Percentiles rank a stretch among this genome's conserved stretches.
Evolutionary conservation across 2,797 vertebrate genomes (phyloP).

Genomic region (Champsocephalus esox): DNA sequence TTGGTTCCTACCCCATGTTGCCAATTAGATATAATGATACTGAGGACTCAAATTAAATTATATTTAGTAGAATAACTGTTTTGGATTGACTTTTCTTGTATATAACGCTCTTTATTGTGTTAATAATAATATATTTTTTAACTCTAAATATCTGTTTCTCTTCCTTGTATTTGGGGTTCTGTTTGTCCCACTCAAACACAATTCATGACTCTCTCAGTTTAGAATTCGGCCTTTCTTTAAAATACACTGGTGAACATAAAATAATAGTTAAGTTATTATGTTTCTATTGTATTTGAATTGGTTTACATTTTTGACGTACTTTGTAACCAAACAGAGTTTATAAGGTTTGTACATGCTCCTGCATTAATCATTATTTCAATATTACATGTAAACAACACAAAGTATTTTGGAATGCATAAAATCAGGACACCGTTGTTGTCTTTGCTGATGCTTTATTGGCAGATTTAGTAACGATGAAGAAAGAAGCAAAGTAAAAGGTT

Average conservation of each 20-base stretch:
- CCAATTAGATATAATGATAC: too few relatives aligned
- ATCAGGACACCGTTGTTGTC: constrained; percentile 3
- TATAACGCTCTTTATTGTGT: background rate
- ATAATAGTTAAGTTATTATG: background rate
- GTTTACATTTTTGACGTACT: background rate
- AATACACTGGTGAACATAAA: background rate
- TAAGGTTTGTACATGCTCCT: background rate
- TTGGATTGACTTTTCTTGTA: background rate
- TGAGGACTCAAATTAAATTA: too few relatives aligned
- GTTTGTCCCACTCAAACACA: background rate
- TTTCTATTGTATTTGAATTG: background rate
- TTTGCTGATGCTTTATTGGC: constrained; percentile 39
- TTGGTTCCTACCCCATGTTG: too few relatives aligned
- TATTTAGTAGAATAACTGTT: background rate
- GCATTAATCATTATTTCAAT: background rate
- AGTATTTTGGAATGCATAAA: background rate
- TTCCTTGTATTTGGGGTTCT: constrained; percentile 7
- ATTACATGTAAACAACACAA: background rate
- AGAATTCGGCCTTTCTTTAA: background rate
- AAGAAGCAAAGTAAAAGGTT: background rate
- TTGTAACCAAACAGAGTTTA: background rate
- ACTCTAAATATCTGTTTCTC: background rate
- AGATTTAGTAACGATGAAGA: background rate
- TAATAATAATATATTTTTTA: too few relatives aligned
- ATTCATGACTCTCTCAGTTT: background rate